These are phyloP conservation scores for Megalurothrips usitatus DNA, from an alignment of 2,888 invertebrate species.

Conservation along the genomic window DNA sequence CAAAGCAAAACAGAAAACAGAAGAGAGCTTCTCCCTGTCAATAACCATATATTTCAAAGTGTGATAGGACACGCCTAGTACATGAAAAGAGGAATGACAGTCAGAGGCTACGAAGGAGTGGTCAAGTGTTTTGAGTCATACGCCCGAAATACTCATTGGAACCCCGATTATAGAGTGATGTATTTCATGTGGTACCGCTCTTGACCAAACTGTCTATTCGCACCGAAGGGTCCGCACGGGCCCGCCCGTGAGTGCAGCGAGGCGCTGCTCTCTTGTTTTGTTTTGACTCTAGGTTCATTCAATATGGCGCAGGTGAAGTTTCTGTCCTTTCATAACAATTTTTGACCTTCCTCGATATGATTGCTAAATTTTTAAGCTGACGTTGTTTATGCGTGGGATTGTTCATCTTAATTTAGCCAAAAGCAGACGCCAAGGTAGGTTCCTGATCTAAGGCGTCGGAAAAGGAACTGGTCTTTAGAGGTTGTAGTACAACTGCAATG, in stretches of 20 bases:
- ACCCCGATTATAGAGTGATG: too few relatives aligned
- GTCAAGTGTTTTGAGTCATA: too few relatives aligned
- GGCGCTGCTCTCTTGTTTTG: neutral
- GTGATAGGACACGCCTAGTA: too few relatives aligned
- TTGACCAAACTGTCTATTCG: too few relatives aligned
- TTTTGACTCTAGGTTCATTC: conserved; percentile 16
- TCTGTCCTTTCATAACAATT: neutral
- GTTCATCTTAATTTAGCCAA: neutral
- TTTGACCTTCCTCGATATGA: neutral
- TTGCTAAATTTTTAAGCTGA: neutral
- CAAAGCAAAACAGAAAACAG: neutral
- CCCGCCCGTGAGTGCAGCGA: neutral
- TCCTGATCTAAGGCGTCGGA: neutral
- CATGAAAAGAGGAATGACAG: too few relatives aligned
- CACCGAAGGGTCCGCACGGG: neutral
- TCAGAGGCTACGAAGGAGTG: too few relatives aligned
- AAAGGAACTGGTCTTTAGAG: too few relatives aligned
- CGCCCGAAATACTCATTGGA: too few relatives aligned
- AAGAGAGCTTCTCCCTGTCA: neutral
- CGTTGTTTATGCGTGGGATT: neutral
- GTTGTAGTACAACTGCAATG: neutral
- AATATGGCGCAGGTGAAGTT: neutral
- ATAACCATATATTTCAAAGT: too few relatives aligned
- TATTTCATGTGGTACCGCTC: too few relatives aligned
- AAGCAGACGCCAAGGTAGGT: neutral